phyloP scores from a whole-genome alignment of 2,888 invertebrate species.

The Epinotia ramella region DNA sequence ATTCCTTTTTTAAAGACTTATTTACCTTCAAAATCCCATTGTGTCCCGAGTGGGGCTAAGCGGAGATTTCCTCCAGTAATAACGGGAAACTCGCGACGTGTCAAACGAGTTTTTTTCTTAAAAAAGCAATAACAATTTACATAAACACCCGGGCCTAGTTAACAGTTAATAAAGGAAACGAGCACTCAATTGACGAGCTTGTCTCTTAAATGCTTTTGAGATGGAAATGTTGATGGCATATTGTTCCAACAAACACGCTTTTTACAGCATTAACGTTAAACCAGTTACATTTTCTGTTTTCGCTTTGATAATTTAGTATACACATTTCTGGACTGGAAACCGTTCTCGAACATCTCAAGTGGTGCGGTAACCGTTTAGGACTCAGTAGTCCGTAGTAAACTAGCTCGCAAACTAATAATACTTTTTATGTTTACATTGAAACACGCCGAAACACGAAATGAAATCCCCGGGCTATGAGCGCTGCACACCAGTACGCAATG shows the following conservation, averaged over 20 bases:
- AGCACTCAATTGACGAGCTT: constrained; percentile 79
- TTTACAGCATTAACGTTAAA: constrained; percentile 53
- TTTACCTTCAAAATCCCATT: constrained; percentile 88
- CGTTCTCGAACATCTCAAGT: constrained; percentile 7
- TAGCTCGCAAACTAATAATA: constrained; percentile 30
- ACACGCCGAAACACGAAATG: constrained; percentile 46
- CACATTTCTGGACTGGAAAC: not conserved
- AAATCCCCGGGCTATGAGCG: constrained; percentile 52
- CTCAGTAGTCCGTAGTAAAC: constrained; percentile 2
- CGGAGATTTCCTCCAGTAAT: constrained; percentile 70
- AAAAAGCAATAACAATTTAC: constrained; percentile 86
- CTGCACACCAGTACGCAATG: constrained; percentile 71
- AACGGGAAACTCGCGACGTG: constrained; percentile 79
- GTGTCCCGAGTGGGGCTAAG: constrained; percentile 76
- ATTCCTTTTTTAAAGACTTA: constrained; percentile 90
- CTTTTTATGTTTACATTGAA: constrained; percentile 49
- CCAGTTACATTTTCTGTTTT: constrained; percentile 7
- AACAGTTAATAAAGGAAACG: constrained; percentile 84
- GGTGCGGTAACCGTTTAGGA: not conserved
- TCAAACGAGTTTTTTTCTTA: constrained; percentile 81
- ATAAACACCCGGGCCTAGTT: constrained; percentile 84
- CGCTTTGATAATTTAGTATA: not conserved
- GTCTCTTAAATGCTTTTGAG: constrained; percentile 77
- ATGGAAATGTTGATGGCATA: constrained; percentile 78
- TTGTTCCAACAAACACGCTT: constrained; percentile 77